These are phyloP conservation scores for Pholis gunnellus DNA, from an alignment of 2,113 vertebrate species.

Conservation along the genomic window DNA sequence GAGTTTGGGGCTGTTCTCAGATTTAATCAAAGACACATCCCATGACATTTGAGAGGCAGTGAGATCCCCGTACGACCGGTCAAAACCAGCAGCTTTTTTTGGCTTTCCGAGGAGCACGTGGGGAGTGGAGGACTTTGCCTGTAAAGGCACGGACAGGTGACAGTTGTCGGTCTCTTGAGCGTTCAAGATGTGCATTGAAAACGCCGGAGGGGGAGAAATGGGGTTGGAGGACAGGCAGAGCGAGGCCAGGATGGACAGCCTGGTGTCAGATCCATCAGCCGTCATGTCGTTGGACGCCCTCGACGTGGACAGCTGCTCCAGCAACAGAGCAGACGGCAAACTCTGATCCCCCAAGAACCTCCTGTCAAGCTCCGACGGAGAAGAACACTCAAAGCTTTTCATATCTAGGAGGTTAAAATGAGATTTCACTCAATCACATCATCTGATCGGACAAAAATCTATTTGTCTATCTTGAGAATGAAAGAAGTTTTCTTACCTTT, in stretches of 20 bases:
- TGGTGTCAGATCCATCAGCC: slow-evolving; percentile 57
- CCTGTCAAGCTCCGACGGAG: slow-evolving; percentile 77
- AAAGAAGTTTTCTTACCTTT: slow-evolving; percentile 42
- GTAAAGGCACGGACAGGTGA: slow-evolving; percentile 47
- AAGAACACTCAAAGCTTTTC: slow-evolving; percentile 67
- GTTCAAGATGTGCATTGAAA: slow-evolving; percentile 15
- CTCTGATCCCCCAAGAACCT: slow-evolving; percentile 74
- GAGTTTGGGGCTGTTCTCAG: slow-evolving; percentile 64
- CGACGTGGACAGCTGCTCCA: slow-evolving; percentile 60
- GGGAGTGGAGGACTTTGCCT: slow-evolving; percentile 80
- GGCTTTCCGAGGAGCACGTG: slow-evolving; percentile 54
- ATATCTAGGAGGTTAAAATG: slow-evolving; percentile 56
- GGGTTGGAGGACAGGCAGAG: slow-evolving; percentile 35
- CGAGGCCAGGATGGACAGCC: slow-evolving; percentile 16
- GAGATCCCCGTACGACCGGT: slow-evolving; percentile 64
- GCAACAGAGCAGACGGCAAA: slow-evolving; percentile 68
- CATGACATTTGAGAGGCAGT: slow-evolving; percentile 65
- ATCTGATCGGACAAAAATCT: background rate
- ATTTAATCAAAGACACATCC: slow-evolving; percentile 81
- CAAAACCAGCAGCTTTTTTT: slow-evolving; percentile 31
- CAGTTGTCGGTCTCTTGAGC: background rate
- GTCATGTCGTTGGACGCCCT: slow-evolving; percentile 34
- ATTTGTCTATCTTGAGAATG: background rate
- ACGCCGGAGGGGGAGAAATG: slow-evolving; percentile 54
- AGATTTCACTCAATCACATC: background rate